Evolutionary conservation across 2,797 vertebrate genomes (phyloP), one percentile per base, ranked within the genome.

Genomic region (Hybognathus amarus): DNA sequence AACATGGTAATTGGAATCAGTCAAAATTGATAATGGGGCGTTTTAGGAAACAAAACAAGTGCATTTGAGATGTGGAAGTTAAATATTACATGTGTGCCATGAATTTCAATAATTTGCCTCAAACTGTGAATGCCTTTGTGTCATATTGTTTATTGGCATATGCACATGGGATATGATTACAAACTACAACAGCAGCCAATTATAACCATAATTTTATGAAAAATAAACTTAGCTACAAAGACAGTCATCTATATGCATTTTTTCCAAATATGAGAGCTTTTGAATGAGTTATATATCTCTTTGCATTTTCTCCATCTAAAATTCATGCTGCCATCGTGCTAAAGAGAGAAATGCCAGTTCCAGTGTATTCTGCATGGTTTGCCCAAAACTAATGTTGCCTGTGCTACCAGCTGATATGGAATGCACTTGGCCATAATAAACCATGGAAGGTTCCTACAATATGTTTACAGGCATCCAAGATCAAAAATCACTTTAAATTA

Each of bases 81-180:
- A 61, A 71, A 61, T 71, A 33, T 61, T 17, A 82, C 30, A 12
- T 0, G 17, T 45, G 10, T 42, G 17, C 24, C 36, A 30, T 20
- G 27, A 64, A 33, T 68, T 68, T 38, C 1, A 78, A 78, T 33
- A 27, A 54, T 33, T 50, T 12, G 27, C 45, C 27, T 80, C 7
- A 4, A 50, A 2, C 71, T 73, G 22, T 36, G 12, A 73, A 50
- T 7, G 42, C 42, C 12, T 79, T 38, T 30, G 27, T 52, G 27
- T 73, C 11, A 50, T 73, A n/a, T 81, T 71, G 13, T 22, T 9
- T 70, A 80, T 70, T 70, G 36, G 24, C 36, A 47, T 59, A 27
- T 24, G 27, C 22, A 68, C 45, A 40, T 42, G 47, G 9, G 5
- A 54, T 69, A 56, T 70, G 2, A 64, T 66, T 52, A 15, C 22